These are phyloP conservation scores for Berghia stephanieae DNA, from an alignment of 1,140 invertebrate genomes.

Conservation along the genomic window DNA sequence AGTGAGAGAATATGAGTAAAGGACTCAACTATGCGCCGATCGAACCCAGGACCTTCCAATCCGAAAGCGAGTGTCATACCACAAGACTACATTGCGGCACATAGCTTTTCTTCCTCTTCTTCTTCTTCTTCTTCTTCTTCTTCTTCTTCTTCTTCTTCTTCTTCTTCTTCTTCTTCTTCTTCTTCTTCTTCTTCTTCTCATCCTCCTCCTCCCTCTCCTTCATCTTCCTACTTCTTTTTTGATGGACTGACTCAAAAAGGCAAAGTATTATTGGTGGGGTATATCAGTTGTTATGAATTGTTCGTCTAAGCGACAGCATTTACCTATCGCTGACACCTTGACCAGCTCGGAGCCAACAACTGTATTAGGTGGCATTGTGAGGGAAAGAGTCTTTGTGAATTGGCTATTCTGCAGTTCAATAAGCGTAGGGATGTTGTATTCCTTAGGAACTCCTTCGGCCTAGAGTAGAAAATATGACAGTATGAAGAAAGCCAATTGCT, in stretches of 20 bases:
- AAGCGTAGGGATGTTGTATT: slow-evolving; percentile 79
- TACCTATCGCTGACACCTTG: slow-evolving; percentile 52
- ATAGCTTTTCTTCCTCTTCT: too few species aligned
- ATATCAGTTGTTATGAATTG: background rate
- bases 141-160: too few species aligned
- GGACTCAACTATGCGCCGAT: too few species aligned
- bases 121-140: too few species aligned
- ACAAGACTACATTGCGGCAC: too few species aligned
- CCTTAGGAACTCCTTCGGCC: slow-evolving; percentile 82
- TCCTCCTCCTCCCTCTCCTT: too few species aligned
- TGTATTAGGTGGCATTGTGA: slow-evolving; percentile 49
- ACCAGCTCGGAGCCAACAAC: slow-evolving; percentile 52
- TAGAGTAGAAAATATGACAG: slow-evolving; percentile 55
- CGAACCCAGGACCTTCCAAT: too few species aligned
- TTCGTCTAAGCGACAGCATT: background rate
- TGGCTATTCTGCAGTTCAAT: slow-evolving; percentile 76
- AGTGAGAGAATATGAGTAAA: too few species aligned
- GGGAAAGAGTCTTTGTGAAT: slow-evolving; percentile 63
- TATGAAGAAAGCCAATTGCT: background rate
- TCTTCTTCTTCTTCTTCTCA: too few species aligned
- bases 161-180: background rate
- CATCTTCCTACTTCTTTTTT: too few species aligned
- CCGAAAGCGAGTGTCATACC: too few species aligned
- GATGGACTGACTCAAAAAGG: background rate
- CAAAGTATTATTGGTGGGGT: background rate